A percentile compares a stretch with the other conserved stretches of the same genome.
Evolutionary conservation across 92 coral and sea anemone species (phyloP).

Genomic region (Metridium senile): DNA sequence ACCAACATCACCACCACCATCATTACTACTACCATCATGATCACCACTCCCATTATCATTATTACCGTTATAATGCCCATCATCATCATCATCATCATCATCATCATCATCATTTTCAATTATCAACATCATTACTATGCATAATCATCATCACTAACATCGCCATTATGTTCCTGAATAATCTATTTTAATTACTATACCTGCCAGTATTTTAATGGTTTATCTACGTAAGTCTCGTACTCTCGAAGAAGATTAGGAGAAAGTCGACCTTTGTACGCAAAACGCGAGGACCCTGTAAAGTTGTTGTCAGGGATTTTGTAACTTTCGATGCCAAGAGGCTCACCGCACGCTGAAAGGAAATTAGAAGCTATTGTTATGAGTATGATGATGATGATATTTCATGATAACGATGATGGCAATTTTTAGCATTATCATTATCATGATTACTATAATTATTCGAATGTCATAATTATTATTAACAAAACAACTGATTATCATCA

Average conservation of each 20-base stretch:
- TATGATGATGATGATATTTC: slow-evolving; percentile 11
- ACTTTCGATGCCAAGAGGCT: slow-evolving; percentile 33
- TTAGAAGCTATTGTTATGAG: background rate
- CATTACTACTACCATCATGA: background rate
- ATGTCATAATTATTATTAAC: no score
- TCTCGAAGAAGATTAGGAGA: background rate
- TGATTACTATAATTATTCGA: no score
- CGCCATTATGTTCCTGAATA: background rate
- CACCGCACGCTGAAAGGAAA: slow-evolving; percentile 25
- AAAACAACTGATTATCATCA: no score
- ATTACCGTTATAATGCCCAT: background rate
- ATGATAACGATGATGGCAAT: slow-evolving; percentile 21
- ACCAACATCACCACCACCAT: slow-evolving; percentile 1
- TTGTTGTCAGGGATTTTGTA: slow-evolving; percentile 7
- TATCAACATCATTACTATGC: background rate
- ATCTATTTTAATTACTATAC: background rate
- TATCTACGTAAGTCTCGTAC: background rate
- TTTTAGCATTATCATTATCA: slow-evolving; percentile 11
- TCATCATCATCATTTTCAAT: background rate
- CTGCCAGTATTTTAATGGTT: background rate
- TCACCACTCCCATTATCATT: background rate
- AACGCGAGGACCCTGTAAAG: background rate
- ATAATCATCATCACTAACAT: background rate
- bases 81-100: slow-evolving; percentile 2
- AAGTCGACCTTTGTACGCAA: background rate